A percentile compares a stretch with the other conserved stretches of the same genome.
phyloP scores from a whole-genome alignment of 2,888 invertebrate genomes.

The Syrphus vitripennis region DNA sequence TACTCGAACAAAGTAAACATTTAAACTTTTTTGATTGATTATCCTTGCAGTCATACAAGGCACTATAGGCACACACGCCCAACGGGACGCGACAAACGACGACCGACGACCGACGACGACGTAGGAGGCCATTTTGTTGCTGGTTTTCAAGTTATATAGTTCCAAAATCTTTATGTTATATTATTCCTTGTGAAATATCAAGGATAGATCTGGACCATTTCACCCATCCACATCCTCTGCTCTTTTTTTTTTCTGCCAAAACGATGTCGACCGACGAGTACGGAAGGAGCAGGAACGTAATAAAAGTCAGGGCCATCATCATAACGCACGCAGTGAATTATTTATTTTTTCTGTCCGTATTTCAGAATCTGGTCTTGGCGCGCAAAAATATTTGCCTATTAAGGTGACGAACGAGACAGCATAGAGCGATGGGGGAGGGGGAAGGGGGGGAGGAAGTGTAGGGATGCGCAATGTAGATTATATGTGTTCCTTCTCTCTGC shows the following conservation, averaged over 20 bases:
- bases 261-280: too few relatives aligned
- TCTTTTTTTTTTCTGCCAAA: slow-evolving; percentile 22
- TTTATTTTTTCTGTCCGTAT: slow-evolving; percentile 14
- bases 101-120: neutral
- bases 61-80: neutral
- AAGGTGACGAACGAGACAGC: slow-evolving; percentile 48
- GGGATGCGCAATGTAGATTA: slow-evolving; percentile 26
- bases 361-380: slow-evolving; percentile 57
- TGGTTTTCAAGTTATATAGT: neutral
- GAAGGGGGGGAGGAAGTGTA: neutral
- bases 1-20: slow-evolving; percentile 40
- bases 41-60: slow-evolving; percentile 12
- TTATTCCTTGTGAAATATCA: neutral
- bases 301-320: slow-evolving; percentile 59
- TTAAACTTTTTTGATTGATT: slow-evolving; percentile 67
- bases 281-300: slow-evolving; percentile 38
- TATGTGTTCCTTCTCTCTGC: neutral
- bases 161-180: neutral
- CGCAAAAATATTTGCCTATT: slow-evolving; percentile 62
- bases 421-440: neutral
- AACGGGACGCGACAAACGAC: neutral
- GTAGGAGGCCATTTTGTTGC: slow-evolving; percentile 34
- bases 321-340: slow-evolving; percentile 65
- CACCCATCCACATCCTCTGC: neutral
- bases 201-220: neutral